phyloP scores from a whole-genome alignment of 35 echinoderm and acorn worm genomes.

The Lytechinus variegatus region DNA sequence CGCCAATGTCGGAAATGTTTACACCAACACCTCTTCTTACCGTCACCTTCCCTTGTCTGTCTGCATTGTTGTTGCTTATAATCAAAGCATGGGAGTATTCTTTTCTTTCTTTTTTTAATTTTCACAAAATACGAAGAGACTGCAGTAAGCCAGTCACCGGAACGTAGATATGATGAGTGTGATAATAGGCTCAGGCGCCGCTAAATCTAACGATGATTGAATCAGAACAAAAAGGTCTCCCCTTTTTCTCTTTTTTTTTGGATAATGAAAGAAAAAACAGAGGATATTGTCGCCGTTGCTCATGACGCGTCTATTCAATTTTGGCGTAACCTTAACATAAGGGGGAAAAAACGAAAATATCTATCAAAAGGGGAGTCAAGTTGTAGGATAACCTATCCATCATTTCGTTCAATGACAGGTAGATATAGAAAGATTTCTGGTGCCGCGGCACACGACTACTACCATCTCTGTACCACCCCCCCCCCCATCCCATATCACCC shows the following conservation, averaged over 20 bases:
- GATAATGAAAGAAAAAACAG: constrained; percentile 32
- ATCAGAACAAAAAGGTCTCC: constrained; percentile 47
- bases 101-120: not conserved
- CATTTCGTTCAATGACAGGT: constrained; percentile 11
- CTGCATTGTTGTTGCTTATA: not conserved
- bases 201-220: constrained; percentile 35
- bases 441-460: not conserved
- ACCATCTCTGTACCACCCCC: not conserved
- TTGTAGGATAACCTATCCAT: constrained; percentile 5
- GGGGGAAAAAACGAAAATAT: not conserved
- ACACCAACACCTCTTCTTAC: constrained; percentile 49
- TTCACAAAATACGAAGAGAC: not conserved
- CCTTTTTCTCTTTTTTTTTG: not conserved
- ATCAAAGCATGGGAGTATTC: constrained; percentile 33
- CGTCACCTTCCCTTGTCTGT: constrained; percentile 44
- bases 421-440: not conserved
- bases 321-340: constrained; percentile 6
- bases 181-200: constrained; percentile 43
- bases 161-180: constrained; percentile 39
- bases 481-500: too few relatives aligned
- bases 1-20: constrained; percentile 54
- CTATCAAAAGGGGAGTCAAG: constrained; percentile 29
- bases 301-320: constrained; percentile 28
- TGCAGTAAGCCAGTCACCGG: constrained; percentile 40
- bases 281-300: constrained; percentile 36